phyloP scores from a whole-genome alignment of 1,140 invertebrate genomes.

The Sycophila sp. region DNA sequence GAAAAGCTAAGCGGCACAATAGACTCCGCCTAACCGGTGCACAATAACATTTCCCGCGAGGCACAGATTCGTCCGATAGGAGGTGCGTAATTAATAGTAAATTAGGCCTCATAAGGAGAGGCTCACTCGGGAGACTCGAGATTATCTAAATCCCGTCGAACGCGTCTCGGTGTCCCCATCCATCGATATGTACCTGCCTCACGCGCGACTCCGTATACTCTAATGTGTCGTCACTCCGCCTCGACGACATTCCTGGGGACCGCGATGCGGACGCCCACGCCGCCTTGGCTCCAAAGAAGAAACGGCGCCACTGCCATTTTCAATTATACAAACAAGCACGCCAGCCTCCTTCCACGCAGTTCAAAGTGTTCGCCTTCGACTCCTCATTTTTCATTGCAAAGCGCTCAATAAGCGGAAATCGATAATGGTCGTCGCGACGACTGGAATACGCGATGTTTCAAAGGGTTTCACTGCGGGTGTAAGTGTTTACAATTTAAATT shows the following conservation, averaged over 20 bases:
- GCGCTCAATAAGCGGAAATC: not conserved
- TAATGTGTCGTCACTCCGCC: constrained; percentile 53
- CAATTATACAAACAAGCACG: not conserved
- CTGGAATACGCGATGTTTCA: no score
- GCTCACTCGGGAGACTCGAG: not conserved
- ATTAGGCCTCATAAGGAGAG: constrained; percentile 54
- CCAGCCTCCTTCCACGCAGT: no score
- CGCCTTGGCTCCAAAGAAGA: not conserved
- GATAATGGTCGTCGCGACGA: no score
- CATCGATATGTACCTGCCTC: constrained; percentile 53
- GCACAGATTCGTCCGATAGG: not conserved
- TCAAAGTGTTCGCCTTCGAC: no score
- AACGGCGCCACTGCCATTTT: constrained; percentile 8
- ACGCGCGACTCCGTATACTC: constrained; percentile 50
- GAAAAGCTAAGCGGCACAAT: no score
- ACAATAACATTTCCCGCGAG: not conserved
- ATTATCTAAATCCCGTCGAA: constrained; percentile 64
- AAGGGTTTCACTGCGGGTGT: no score
- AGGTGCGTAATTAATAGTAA: constrained; percentile 48
- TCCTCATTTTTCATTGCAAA: not conserved
- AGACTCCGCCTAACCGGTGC: no score
- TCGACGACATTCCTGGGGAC: not conserved
- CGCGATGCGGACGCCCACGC: not conserved
- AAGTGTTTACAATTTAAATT: no score
- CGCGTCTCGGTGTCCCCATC: constrained; percentile 38